Conservation (phyloP, 2,888 invertebrate species). For the Stegana nigrithorax region DNA sequence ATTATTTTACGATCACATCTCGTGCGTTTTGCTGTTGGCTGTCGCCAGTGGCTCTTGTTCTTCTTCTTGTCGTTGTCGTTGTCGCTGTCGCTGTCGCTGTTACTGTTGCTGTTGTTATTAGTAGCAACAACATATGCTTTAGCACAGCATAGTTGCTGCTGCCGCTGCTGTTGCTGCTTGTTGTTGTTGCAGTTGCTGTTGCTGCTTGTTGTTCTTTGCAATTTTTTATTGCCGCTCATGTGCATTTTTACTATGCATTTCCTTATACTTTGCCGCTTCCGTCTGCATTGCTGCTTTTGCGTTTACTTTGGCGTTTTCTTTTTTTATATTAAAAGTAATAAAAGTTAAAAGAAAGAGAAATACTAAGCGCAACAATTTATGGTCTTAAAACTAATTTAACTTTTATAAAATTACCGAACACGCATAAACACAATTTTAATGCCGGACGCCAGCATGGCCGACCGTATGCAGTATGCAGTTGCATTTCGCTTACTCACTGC, state of each 20-base stretch:
- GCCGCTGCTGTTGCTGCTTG: neutral
- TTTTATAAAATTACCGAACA: slow-evolving; percentile 61
- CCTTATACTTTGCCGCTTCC: neutral
- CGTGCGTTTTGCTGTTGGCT: slow-evolving; percentile 15
- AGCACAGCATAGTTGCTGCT: slow-evolving; percentile 5
- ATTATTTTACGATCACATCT: slow-evolving; percentile 45
- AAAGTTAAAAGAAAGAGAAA: slow-evolving; percentile 49
- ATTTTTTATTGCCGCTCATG: slow-evolving; percentile 47
- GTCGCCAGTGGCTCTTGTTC: slow-evolving; percentile 9
- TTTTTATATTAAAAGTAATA: slow-evolving; percentile 60
- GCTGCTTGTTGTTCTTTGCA: slow-evolving; percentile 39
- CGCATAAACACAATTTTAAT: slow-evolving; percentile 62
- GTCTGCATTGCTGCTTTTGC: slow-evolving; percentile 35
- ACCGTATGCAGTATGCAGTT: no score
- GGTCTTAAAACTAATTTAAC: slow-evolving; percentile 61
- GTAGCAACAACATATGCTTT: slow-evolving; percentile 41
- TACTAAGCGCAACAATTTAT: slow-evolving; percentile 47
- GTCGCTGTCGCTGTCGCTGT: slow-evolving; percentile 24
- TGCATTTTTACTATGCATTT: slow-evolving; percentile 51
- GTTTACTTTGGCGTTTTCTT: slow-evolving; percentile 25
- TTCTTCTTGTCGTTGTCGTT: neutral
- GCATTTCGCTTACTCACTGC: no score
- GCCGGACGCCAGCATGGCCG: slow-evolving; percentile 51
- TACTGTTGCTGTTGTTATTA: slow-evolving; percentile 16
- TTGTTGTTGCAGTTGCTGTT: neutral